phyloP scores from a whole-genome alignment of 2,113 vertebrate genomes.

The Glaucidium brasilianum region DNA sequence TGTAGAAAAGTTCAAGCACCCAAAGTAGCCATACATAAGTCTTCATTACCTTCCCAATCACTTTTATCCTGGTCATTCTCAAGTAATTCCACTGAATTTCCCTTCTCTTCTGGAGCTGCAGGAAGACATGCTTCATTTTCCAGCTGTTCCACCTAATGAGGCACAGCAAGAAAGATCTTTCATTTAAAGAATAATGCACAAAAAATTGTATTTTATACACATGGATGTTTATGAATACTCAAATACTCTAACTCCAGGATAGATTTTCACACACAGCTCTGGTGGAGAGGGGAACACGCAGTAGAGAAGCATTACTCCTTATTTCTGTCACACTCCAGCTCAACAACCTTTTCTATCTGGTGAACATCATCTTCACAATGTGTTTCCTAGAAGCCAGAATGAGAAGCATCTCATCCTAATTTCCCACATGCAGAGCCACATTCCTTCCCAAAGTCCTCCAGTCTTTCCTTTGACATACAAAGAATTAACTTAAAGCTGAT shows the following conservation, averaged over 20 bases:
- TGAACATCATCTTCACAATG: not conserved
- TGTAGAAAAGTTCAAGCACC: not conserved
- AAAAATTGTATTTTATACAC: not conserved
- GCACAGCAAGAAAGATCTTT: constrained; percentile 27
- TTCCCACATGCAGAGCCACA: not conserved
- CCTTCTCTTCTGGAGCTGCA: constrained; percentile 4
- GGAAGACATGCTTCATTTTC: not conserved
- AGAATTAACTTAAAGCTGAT: not conserved
- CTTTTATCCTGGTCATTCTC: not conserved
- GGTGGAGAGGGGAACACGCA: not conserved
- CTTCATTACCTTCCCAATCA: constrained; percentile 50
- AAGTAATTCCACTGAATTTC: not conserved
- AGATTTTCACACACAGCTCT: not conserved
- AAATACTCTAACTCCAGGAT: not conserved
- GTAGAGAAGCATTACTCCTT: not conserved
- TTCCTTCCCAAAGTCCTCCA: not conserved
- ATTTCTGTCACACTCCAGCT: not conserved
- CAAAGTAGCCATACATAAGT: not conserved
- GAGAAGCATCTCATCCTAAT: not conserved
- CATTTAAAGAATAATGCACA: not conserved
- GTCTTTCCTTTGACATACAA: not conserved
- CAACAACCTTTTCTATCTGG: not conserved
- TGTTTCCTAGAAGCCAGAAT: not conserved
- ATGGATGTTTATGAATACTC: not conserved
- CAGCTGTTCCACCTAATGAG: constrained; percentile 31